Conservation (phyloP, 2,888 invertebrate species). For the Chrysotoxum bicinctum region DNA sequence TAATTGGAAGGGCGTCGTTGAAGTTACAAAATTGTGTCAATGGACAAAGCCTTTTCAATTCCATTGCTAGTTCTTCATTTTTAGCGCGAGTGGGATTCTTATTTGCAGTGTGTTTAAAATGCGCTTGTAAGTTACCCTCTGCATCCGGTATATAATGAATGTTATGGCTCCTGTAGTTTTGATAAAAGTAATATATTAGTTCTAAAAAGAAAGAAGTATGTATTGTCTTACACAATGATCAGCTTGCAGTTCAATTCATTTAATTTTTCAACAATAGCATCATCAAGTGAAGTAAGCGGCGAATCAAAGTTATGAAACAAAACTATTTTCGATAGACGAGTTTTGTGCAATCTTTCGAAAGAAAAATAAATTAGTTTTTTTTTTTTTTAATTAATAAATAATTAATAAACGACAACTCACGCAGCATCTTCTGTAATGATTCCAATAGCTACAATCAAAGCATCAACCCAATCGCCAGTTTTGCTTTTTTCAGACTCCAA, state of each 20-base stretch:
- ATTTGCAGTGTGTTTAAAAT: constrained; percentile 73
- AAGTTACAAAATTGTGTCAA: constrained; percentile 82
- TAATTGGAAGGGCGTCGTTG: constrained; percentile 84
- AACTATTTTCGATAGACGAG: constrained; percentile 83
- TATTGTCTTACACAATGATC: constrained; percentile 84
- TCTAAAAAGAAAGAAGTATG: not conserved
- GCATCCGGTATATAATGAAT: constrained; percentile 78
- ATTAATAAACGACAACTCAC: constrained; percentile 66
- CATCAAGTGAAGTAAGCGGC: constrained; percentile 82
- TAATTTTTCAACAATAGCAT: constrained; percentile 83
- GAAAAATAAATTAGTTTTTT: not conserved
- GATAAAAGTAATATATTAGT: not conserved
- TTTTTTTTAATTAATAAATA: not conserved
- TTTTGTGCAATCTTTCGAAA: constrained; percentile 78
- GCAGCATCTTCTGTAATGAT: constrained; percentile 81
- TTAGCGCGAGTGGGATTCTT: constrained; percentile 77
- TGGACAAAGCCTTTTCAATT: constrained; percentile 76
- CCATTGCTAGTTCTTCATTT: constrained; percentile 82
- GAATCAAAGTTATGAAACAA: constrained; percentile 86
- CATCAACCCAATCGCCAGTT: constrained; percentile 86
- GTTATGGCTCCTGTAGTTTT: constrained; percentile 77
- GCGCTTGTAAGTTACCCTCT: constrained; percentile 76
- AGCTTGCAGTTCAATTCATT: constrained; percentile 84
- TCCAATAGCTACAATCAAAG: constrained; percentile 84
- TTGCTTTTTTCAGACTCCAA: constrained; percentile 81